Conservation (phyloP, 35 echinoderm and acorn worm genomes). For the Lytechinus variegatus region DNA sequence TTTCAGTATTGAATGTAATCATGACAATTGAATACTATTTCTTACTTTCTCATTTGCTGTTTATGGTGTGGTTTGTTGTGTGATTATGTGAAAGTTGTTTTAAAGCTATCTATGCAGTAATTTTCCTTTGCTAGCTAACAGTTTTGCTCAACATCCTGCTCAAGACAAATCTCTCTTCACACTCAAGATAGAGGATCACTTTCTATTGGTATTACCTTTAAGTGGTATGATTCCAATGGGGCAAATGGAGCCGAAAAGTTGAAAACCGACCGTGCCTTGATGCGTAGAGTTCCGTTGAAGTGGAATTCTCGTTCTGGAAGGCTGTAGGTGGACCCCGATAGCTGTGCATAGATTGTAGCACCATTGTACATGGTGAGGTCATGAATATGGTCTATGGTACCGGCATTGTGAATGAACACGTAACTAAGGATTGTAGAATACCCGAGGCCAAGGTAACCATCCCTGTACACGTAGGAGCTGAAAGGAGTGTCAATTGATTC, state of each 20-base stretch:
- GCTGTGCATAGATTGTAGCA: constrained; percentile 51
- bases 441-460: constrained; percentile 73
- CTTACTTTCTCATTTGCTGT: too few relatives aligned
- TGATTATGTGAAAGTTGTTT: too few relatives aligned
- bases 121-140: too few relatives aligned
- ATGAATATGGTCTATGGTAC: constrained; percentile 83
- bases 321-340: constrained; percentile 66
- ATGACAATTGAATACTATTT: too few relatives aligned
- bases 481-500: constrained; percentile 75
- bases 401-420: constrained; percentile 79
- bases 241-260: constrained; percentile 77
- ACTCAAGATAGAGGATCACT: too few relatives aligned
- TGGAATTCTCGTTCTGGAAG: constrained; percentile 59
- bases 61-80: too few relatives aligned
- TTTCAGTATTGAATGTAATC: too few relatives aligned
- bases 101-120: too few relatives aligned
- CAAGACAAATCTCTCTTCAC: too few relatives aligned
- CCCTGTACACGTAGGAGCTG: constrained; percentile 79
- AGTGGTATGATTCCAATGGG: constrained; percentile 65
- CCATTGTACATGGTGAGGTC: constrained; percentile 83
- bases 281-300: constrained; percentile 67
- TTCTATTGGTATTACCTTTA: neutral
- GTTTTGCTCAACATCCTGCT: too few relatives aligned
- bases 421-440: constrained; percentile 71
- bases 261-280: constrained; percentile 72